phyloP scores from a whole-genome alignment of 2,113 vertebrate species.

The Cyanoderma ruficeps region DNA sequence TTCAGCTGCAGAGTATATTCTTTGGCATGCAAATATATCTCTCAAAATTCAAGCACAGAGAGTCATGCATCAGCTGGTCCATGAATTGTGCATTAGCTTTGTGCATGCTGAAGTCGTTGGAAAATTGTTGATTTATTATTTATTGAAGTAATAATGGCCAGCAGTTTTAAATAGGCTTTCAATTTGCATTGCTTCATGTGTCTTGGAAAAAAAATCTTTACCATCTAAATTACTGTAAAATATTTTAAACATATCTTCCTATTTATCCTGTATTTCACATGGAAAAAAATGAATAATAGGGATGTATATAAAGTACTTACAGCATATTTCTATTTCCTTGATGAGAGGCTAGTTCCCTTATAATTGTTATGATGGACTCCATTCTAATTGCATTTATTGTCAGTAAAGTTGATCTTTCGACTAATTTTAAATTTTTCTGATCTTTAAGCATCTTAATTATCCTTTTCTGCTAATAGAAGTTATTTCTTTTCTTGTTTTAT shows the following conservation, averaged over 20 bases:
- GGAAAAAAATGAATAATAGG: rapidly evolving
- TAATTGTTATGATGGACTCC: neutral
- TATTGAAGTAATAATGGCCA: neutral
- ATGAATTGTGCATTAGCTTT: neutral
- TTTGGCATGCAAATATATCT: neutral
- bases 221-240: neutral
- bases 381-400: neutral
- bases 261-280: neutral
- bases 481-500: slow-evolving; percentile 8
- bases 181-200: neutral
- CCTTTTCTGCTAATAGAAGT: neutral
- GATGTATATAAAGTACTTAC: neutral
- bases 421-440: neutral
- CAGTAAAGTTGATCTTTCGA: neutral
- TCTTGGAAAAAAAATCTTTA: neutral
- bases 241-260: neutral
- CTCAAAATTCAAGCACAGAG: neutral
- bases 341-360: neutral
- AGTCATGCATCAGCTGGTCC: neutral
- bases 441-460: neutral
- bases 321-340: neutral
- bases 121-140: neutral
- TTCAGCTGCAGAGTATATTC: neutral
- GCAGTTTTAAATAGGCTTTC: neutral
- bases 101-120: neutral